phyloP scores from a whole-genome alignment of 2,113 vertebrate genomes.

The Hassar affinis region DNA sequence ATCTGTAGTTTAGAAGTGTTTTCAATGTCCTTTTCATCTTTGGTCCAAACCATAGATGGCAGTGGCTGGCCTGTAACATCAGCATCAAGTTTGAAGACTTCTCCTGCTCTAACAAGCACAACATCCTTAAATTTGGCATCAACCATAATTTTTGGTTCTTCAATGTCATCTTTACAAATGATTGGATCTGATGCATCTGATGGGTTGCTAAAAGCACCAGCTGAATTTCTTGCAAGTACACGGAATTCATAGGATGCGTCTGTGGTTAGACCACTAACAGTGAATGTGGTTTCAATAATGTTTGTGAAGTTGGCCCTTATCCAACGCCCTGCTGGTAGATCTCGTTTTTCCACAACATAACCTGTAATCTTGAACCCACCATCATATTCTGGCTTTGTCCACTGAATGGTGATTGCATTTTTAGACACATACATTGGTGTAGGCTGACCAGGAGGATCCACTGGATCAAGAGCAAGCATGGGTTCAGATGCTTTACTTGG shows the following conservation, averaged over 20 bases:
- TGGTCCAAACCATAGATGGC: conserved; percentile 92
- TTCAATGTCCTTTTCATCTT: conserved; percentile 92
- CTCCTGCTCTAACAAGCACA: conserved; percentile 88
- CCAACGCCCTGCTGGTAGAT: conserved; percentile 91
- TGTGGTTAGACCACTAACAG: conserved; percentile 91
- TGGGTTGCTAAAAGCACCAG: conserved; percentile 87
- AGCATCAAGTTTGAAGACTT: conserved; percentile 91
- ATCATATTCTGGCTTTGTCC: conserved; percentile 95
- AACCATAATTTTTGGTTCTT: conserved; percentile 92
- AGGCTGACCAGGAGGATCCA: conserved; percentile 93
- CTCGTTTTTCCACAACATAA: conserved; percentile 92
- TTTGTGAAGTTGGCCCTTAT: conserved; percentile 96
- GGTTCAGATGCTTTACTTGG: conserved; percentile 94
- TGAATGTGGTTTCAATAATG: conserved; percentile 93
- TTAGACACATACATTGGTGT: conserved; percentile 85
- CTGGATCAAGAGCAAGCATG: conserved; percentile 88
- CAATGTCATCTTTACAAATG: conserved; percentile 90
- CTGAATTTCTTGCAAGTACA: conserved; percentile 90
- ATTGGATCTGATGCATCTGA: conserved; percentile 92
- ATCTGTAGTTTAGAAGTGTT: conserved; percentile 87
- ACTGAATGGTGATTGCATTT: conserved; percentile 87
- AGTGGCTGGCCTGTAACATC: conserved; percentile 91
- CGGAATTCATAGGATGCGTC: conserved; percentile 94
- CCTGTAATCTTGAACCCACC: conserved; percentile 98
- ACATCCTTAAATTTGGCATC: conserved; percentile 91